Evolutionary conservation across 2,113 vertebrate genomes (phyloP).

Genomic region (Sceloporus undulatus): DNA sequence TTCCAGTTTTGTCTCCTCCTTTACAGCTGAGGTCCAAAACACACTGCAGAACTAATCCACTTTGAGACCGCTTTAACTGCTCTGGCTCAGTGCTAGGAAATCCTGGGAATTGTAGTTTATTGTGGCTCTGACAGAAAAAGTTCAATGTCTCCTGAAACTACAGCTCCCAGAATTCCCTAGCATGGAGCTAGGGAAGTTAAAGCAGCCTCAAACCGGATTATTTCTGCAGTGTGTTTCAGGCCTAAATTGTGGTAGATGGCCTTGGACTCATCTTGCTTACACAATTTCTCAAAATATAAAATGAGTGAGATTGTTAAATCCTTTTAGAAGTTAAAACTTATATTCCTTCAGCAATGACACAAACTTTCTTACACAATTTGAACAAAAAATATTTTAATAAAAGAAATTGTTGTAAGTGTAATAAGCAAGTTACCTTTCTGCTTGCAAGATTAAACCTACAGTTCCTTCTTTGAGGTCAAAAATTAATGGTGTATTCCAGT

Average conservation of each 20-base stretch:
- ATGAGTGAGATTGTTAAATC: neutral
- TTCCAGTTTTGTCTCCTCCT: neutral
- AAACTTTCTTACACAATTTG: neutral
- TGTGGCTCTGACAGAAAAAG: no score
- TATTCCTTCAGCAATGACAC: conserved; percentile 11
- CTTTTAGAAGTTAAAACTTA: neutral
- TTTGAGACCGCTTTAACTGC: no score
- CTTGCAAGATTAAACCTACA: conserved; percentile 94
- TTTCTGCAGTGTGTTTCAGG: no score
- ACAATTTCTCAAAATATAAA: neutral
- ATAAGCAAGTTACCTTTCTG: conserved; percentile 86
- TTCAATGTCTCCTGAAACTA: no score
- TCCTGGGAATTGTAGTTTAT: no score
- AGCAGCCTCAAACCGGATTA: no score
- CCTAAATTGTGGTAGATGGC: neutral
- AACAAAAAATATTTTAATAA: conserved; percentile 5
- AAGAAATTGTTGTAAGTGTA: conserved; percentile 11
- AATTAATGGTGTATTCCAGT: conserved; percentile 98
- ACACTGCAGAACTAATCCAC: no score
- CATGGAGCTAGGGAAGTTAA: no score
- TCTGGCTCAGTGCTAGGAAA: no score
- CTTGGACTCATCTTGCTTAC: neutral
- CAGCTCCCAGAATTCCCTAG: no score
- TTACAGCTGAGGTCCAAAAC: neutral
- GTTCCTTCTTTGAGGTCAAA: conserved; percentile 97